Evolutionary conservation across 2,113 vertebrate genomes (phyloP), one percentile per base, ranked within the genome.

Genomic region (Erinaceus europaeus): DNA sequence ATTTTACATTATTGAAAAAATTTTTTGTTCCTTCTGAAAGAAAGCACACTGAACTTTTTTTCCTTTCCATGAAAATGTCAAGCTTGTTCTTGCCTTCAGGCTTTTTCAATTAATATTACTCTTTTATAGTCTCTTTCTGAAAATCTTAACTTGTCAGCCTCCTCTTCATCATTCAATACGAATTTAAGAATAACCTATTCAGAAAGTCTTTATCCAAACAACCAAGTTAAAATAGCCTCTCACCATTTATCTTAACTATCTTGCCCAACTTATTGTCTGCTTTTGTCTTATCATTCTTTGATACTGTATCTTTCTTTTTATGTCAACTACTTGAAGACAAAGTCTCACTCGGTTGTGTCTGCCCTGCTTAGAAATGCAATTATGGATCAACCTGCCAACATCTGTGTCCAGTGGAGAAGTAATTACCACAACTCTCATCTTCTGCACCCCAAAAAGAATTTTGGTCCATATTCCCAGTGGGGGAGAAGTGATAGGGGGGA

Each of bases 231-330:
- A 55, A 14, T 57, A 62, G 36, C 13, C 6, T 18, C 9, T 85
- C 14, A 12, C 23, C 18, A 18, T 27, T 21, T 44, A 15, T 44
- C n/a, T 53, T 57, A 72, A 9, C 4, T 21, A 67, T 86, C 4
- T 9, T 65, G 2, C 40, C 32, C 67, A 40, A 32, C 62, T 81
- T 44, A 83, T 55, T 57, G n/a, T 86, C 17, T 52, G 20, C 48
- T 84, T 89, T 87, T 5, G 59, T 64, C 9, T 42, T 52, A 84
- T 40, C 44, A 71, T 18, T 64, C 44, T 74, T 85, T 86, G n/a
- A 72, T 88, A 48, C 38, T 52, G 32, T 42, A 53, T 48, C n/a
- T 44, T 74, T 72, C 42, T 3, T 36, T 74, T 82, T 50, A 67
- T 65, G 15, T n/a, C 42, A 74, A 34, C 27, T 73, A 61, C 55